phyloP scores from a whole-genome alignment of 1,140 invertebrate genomes.

The Penaeus japonicus region DNA sequence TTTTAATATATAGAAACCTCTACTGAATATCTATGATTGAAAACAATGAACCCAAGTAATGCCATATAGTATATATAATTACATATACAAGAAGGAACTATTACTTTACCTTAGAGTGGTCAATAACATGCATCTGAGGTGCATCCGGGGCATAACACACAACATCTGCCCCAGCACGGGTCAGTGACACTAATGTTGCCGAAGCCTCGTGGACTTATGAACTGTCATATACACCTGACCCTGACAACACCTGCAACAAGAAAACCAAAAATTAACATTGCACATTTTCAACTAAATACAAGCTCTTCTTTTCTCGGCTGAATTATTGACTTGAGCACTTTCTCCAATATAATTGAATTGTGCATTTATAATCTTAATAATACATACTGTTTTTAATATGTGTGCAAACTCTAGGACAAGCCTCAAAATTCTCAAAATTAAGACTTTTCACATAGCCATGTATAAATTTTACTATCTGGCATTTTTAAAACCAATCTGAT shows the following conservation, averaged over 20 bases:
- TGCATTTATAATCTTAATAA: too few relatives aligned
- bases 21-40: too few relatives aligned
- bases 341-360: too few relatives aligned
- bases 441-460: too few relatives aligned
- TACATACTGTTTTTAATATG: too few relatives aligned
- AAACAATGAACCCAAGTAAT: neutral
- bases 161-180: slow-evolving; percentile 65
- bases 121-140: slow-evolving; percentile 67
- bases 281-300: neutral
- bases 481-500: too few relatives aligned
- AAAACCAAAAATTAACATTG: neutral
- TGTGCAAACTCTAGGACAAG: too few relatives aligned
- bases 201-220: slow-evolving; percentile 72
- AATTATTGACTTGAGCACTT: too few relatives aligned
- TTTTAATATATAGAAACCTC: neutral
- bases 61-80: neutral
- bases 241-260: slow-evolving; percentile 68
- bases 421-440: too few relatives aligned
- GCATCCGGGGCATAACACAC: slow-evolving; percentile 71
- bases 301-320: neutral
- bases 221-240: slow-evolving; percentile 72
- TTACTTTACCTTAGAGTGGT: slow-evolving; percentile 66
- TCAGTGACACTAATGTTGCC: slow-evolving; percentile 68
- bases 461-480: too few relatives aligned
- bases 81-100: neutral